Evolutionary conservation across 2,113 vertebrate species (phyloP), one percentile per base, ranked within the genome.

Genomic region (Cyanoliseus patagonus): DNA sequence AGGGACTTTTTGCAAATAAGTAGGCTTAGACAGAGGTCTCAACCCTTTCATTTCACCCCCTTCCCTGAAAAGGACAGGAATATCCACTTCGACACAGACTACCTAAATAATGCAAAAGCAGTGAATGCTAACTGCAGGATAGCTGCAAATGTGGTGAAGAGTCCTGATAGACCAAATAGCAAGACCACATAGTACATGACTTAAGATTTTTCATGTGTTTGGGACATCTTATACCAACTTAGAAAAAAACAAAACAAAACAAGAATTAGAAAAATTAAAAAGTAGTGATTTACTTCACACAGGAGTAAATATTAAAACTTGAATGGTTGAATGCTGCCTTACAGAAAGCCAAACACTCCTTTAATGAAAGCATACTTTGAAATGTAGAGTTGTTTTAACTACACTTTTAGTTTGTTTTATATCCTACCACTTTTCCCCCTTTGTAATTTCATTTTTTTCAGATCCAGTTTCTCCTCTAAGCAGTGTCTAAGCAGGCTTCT

Each of bases 351-450:
- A 83, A 7, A 28, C 11, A 11, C 3, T 11, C 19, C 55, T 52
- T 19, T 2, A 18, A 7, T 2, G 23, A 2, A 55, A 35, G 24
- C 35, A 51, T 55, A 4, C 61, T 11, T 4, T 3, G 11, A 39
- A n/a, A 55, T 20, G 18, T 0, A 6, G 31, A 49, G 39, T 42
- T 47, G 41, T 51, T 59, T 31, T 10, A 6, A 33, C 49, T 17
- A 5, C 37, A 22, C 42, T 37, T 24, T 37, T 79, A 53, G 30
- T 37, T 55, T 67, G 25, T 31, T 42, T 42, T 42, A 42, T 42
- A 42, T 42, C 41, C 44, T 83, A 14, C 22, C 86, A 13, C 33
- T 91, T 86, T 61, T 41, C 5, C 18, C 8, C 9, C 12, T 67
- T 75, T 47, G 82, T 53, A 82, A 12, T 83, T 62, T 63, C 37